Percentiles rank a stretch among this genome's conserved stretches.
These are phyloP conservation scores for Blennius ocellaris DNA, from an alignment of 2,113 vertebrate species.

Conservation along the genomic window DNA sequence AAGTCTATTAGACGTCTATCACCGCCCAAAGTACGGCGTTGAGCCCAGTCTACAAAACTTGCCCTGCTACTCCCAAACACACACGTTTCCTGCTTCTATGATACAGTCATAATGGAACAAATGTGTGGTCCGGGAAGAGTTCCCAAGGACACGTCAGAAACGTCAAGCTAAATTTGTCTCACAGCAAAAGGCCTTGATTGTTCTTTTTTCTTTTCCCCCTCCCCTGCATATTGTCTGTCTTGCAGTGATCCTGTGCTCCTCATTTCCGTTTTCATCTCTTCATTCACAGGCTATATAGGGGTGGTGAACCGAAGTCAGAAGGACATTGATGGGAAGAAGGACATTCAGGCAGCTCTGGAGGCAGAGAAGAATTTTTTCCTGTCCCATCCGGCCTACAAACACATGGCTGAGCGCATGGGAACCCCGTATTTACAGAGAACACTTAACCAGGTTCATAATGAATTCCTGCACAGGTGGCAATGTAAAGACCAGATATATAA, in stretches of 20 bases:
- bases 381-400: constrained; percentile 84
- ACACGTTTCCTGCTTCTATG: constrained; percentile 34
- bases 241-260: constrained; percentile 3
- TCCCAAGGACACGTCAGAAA: constrained; percentile 32
- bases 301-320: constrained; percentile 91
- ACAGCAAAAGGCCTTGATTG: constrained; percentile 8
- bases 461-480: neutral
- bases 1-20: constrained; percentile 48
- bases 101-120: constrained; percentile 39
- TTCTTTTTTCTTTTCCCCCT: neutral
- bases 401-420: constrained; percentile 87
- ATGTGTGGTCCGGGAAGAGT: constrained; percentile 27
- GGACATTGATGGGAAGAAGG: constrained; percentile 90
- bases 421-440: constrained; percentile 86
- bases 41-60: constrained; percentile 20
- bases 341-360: constrained; percentile 84
- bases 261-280: constrained; percentile 28
- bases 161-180: constrained; percentile 12
- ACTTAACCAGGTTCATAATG: constrained; percentile 83
- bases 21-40: constrained; percentile 54
- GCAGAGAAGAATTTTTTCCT: constrained; percentile 87
- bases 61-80: constrained; percentile 37
- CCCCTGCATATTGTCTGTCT: constrained; percentile 12
- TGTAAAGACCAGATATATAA: neutral
- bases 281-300: constrained; percentile 85